phyloP scores from a whole-genome alignment of 2,113 vertebrate genomes.

The Corythoichthys haematopterus region DNA sequence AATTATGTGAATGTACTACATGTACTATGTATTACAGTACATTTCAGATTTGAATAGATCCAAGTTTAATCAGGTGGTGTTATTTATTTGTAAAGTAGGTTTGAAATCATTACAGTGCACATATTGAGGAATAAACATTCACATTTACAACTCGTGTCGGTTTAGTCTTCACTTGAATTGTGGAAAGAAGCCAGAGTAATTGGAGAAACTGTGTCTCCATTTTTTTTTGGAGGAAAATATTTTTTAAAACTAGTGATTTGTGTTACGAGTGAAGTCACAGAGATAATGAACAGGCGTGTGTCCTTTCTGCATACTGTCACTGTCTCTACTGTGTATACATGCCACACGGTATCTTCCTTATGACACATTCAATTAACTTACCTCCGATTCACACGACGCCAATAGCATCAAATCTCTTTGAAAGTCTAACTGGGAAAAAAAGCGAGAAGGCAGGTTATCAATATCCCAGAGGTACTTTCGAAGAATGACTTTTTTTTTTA shows the following conservation, averaged over 20 bases:
- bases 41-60: too few relatives aligned
- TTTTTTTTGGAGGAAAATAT: neutral
- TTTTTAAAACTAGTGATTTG: neutral
- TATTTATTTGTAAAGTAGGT: too few relatives aligned
- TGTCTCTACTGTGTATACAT: too few relatives aligned
- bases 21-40: too few relatives aligned
- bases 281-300: neutral
- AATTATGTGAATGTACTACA: too few relatives aligned
- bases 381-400: conserved; percentile 25
- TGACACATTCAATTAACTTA: conserved; percentile 49
- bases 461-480: conserved; percentile 47
- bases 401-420: conserved; percentile 26
- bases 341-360: conserved; percentile 9
- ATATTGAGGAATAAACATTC: too few relatives aligned
- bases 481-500: conserved; percentile 44
- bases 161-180: too few relatives aligned
- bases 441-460: conserved; percentile 34
- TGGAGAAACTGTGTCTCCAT: too few relatives aligned
- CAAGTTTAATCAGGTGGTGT: too few relatives aligned
- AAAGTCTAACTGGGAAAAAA: conserved; percentile 38
- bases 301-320: neutral
- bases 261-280: neutral
- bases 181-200: too few relatives aligned
- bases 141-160: too few relatives aligned
- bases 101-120: too few relatives aligned